Evolutionary conservation across 2,888 invertebrate species (phyloP).

Genomic region (Eristalis tenax): DNA sequence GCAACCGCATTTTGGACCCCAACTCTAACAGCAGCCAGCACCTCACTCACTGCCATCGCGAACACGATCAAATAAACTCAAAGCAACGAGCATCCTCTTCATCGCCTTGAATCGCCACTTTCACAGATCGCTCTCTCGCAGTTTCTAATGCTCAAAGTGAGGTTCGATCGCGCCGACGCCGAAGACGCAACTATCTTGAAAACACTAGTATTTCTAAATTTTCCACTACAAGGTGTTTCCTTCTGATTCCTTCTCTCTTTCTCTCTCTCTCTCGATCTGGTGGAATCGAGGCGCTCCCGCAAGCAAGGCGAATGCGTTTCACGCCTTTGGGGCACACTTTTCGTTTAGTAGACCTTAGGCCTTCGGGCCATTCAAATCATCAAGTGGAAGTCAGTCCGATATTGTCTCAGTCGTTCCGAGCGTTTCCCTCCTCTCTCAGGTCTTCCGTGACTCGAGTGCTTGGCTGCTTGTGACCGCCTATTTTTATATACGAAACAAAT

Average conservation of each 20-base stretch:
- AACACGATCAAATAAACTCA: constrained; percentile 21
- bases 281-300: neutral
- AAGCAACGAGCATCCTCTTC: neutral
- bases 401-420: constrained; percentile 37
- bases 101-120: neutral
- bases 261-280: neutral
- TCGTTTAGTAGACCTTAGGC: constrained; percentile 65
- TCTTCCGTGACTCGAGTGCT: constrained; percentile 8
- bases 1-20: neutral
- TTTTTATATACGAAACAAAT: constrained; percentile 18
- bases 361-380: constrained; percentile 70
- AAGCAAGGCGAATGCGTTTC: constrained; percentile 10
- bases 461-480: neutral
- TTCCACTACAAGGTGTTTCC: constrained; percentile 49
- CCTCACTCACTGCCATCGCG: constrained; percentile 15
- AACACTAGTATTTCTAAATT: constrained; percentile 55
- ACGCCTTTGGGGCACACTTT: constrained; percentile 43
- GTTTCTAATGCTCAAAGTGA: constrained; percentile 21
- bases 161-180: constrained; percentile 4
- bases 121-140: constrained; percentile 22
- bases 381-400: constrained; percentile 58
- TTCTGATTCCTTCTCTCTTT: neutral
- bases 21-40: neutral
- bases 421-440: constrained; percentile 18
- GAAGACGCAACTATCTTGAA: neutral